A percentile compares a stretch with the other conserved stretches of the same genome.
phyloP scores from a whole-genome alignment of 2,113 vertebrate species.

The Labeo catla region DNA sequence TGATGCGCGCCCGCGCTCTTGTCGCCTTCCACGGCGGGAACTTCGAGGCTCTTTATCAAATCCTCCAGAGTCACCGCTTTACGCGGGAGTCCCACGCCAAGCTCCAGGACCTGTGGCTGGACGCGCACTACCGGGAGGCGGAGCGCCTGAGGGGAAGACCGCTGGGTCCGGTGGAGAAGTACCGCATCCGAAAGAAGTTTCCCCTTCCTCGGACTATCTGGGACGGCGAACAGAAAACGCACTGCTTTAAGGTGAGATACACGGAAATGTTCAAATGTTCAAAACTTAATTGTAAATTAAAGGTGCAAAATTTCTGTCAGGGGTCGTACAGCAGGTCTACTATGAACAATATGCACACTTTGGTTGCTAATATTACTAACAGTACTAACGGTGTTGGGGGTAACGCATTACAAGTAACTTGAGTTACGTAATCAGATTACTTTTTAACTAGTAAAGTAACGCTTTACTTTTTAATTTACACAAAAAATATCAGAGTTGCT shows the following conservation, averaged over 20 bases:
- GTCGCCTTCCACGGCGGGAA: slow-evolving; percentile 81
- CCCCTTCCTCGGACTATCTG: slow-evolving; percentile 82
- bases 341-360: no score
- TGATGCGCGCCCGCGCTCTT: slow-evolving; percentile 79
- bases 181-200: slow-evolving; percentile 84
- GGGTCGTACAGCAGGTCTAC: no score
- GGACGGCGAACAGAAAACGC: slow-evolving; percentile 84
- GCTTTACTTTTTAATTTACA: no score
- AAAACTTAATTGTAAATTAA: neutral
- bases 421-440: no score
- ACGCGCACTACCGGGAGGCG: slow-evolving; percentile 81
- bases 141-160: slow-evolving; percentile 78
- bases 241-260: slow-evolving; percentile 78
- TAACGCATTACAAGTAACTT: no score
- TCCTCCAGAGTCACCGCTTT: slow-evolving; percentile 80
- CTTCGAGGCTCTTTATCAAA: slow-evolving; percentile 80
- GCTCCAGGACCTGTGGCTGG: slow-evolving; percentile 82
- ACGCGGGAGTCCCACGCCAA: slow-evolving; percentile 81
- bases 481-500: no score
- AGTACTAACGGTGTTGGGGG: no score
- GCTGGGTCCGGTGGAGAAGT: slow-evolving; percentile 81
- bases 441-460: no score
- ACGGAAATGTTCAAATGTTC: neutral
- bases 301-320: no score
- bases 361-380: no score